Evolutionary conservation across 2,113 vertebrate species (phyloP).

Genomic region (Hiodon alosoides): DNA sequence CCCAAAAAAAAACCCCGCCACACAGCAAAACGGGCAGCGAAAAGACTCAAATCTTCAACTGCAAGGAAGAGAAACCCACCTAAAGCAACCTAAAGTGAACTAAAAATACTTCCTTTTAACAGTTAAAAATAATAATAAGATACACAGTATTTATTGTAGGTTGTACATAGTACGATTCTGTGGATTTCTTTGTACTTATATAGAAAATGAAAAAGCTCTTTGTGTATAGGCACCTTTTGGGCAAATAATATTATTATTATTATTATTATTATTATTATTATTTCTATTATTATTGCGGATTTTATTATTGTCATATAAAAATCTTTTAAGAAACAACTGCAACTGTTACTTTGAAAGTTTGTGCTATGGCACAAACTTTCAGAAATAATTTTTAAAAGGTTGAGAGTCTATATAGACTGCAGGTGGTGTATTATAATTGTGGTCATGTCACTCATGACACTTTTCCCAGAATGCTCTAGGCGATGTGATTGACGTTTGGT

Average conservation of each 20-base stretch:
- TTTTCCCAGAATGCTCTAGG: slow-evolving; percentile 1
- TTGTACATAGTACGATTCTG: slow-evolving; percentile 72
- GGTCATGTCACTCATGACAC: not conserved
- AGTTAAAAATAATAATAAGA: slow-evolving; percentile 39
- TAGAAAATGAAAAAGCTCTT: slow-evolving; percentile 50
- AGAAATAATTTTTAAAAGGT: not conserved
- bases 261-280: slow-evolving; percentile 47
- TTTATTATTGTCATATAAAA: slow-evolving; percentile 59
- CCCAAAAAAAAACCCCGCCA: not conserved
- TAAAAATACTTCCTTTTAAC: slow-evolving; percentile 46
- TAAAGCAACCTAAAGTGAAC: slow-evolving; percentile 37
- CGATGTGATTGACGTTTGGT: slow-evolving; percentile 8
- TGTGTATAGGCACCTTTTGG: slow-evolving; percentile 70
- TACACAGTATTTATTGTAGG: slow-evolving; percentile 85
- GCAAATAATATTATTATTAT: slow-evolving; percentile 66
- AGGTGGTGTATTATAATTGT: slow-evolving; percentile 1
- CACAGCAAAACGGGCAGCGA: slow-evolving; percentile 15
- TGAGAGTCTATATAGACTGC: not conserved
- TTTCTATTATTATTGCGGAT: slow-evolving; percentile 56
- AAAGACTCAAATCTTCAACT: slow-evolving; percentile 23
- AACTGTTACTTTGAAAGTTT: slow-evolving; percentile 22
- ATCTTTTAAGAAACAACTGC: slow-evolving; percentile 26
- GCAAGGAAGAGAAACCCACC: slow-evolving; percentile 39
- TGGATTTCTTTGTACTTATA: slow-evolving; percentile 69
- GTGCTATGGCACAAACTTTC: not conserved